Percentiles rank a stretch among this genome's conserved stretches.
Conservation (phyloP, 2,797 vertebrate genomes). For the Sylvilagus floridanus region DNA sequence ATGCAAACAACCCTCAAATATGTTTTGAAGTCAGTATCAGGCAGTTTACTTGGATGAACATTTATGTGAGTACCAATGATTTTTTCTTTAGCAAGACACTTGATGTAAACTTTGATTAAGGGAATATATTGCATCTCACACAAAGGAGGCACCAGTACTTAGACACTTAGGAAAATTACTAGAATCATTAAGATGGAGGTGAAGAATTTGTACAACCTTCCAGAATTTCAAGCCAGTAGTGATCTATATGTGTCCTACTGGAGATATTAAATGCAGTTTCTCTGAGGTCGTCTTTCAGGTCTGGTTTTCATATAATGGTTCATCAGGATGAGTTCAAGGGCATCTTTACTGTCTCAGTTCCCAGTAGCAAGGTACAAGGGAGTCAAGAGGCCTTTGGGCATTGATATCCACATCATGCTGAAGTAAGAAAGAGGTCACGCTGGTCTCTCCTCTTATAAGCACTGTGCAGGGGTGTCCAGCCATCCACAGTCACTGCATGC, state of each 20-base stretch:
- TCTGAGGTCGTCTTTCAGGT: constrained; percentile 91
- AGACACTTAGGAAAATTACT: constrained; percentile 46
- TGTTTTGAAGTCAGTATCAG: constrained; percentile 57
- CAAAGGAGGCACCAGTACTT: constrained; percentile 65
- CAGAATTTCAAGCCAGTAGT: constrained; percentile 95
- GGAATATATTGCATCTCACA: constrained; percentile 58
- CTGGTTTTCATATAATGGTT: constrained; percentile 92
- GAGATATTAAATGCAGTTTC: constrained; percentile 94
- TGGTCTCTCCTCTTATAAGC: constrained; percentile 96
- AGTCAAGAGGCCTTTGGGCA: constrained; percentile 94
- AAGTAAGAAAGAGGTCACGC: constrained; percentile 92
- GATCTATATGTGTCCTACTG: constrained; percentile 90
- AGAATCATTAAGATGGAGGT: constrained; percentile 80
- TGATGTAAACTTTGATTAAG: constrained; percentile 44
- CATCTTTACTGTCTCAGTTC: constrained; percentile 89
- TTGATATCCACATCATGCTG: constrained; percentile 94
- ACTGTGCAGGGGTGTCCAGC: constrained; percentile 97
- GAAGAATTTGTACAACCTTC: constrained; percentile 92
- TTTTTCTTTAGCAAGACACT: constrained; percentile 23
- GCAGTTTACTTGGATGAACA: constrained; percentile 44
- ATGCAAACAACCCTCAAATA: constrained; percentile 51
- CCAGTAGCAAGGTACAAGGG: constrained; percentile 95
- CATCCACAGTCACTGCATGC: constrained; percentile 92
- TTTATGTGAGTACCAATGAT: neutral
- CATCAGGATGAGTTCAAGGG: constrained; percentile 94